Evolutionary conservation across 1,140 invertebrate species (phyloP).

Genomic region (Drosophila pseudoananassae): DNA sequence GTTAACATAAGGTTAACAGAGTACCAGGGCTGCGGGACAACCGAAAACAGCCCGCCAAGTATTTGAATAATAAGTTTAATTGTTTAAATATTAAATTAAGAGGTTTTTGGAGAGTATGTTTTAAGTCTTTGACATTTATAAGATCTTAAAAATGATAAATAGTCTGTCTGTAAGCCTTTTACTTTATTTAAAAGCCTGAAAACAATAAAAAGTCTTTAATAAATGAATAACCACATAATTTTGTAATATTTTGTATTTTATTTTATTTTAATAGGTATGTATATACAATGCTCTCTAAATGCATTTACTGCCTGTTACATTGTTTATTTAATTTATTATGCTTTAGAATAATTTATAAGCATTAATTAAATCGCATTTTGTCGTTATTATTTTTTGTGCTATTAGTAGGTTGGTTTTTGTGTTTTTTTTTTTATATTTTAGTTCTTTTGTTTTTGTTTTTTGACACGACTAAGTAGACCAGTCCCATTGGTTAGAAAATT

Average conservation of each 20-base stretch:
- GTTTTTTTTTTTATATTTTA: slow-evolving; percentile 28
- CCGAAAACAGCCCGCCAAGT: neutral
- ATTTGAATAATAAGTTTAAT: neutral
- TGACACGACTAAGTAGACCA: slow-evolving; percentile 80
- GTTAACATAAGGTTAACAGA: neutral
- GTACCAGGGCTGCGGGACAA: neutral
- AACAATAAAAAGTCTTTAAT: too few species aligned
- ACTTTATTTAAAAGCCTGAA: too few species aligned
- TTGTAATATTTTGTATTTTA: slow-evolving; percentile 20
- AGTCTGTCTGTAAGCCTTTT: too few species aligned
- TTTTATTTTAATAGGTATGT: slow-evolving; percentile 35
- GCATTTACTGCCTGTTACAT: slow-evolving; percentile 28
- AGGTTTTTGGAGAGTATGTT: neutral
- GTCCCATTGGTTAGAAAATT: slow-evolving; percentile 82
- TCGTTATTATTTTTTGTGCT: slow-evolving; percentile 26
- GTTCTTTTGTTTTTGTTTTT: slow-evolving; percentile 36
- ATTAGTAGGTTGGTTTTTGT: slow-evolving; percentile 15
- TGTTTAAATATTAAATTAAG: neutral
- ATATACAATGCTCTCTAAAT: slow-evolving; percentile 37
- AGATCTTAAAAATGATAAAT: too few species aligned
- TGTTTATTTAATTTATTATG: neutral
- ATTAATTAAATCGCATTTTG: slow-evolving; percentile 32
- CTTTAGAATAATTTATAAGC: slow-evolving; percentile 72
- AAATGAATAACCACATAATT: neutral
- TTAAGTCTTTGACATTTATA: neutral